Evolutionary conservation across 2,797 vertebrate species (phyloP), one percentile per base, ranked within the genome.

Genomic region (Hoplostethus atlanticus): DNA sequence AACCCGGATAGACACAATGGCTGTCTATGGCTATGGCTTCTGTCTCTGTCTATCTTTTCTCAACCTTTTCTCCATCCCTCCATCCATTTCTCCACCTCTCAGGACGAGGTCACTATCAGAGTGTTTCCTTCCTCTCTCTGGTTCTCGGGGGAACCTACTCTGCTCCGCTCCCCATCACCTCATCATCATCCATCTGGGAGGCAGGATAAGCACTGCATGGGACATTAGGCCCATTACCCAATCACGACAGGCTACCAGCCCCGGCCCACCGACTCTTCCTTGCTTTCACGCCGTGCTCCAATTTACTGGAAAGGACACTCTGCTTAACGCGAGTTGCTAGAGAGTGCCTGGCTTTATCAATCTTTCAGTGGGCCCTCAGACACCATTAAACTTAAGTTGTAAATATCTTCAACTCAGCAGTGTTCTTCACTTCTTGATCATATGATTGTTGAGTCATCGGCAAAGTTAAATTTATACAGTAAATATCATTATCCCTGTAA

Each of bases 191-290:
- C 84, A 87, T 90, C 81, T 87, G 80, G 76, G 73, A 89, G 64
- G 82, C 70, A 84, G 84, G 77, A 87, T 87, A 87, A 89, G 79
- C 81, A 51, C 76, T 86, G 73, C 80, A 89, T 70, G 81, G 77
- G 77, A 87, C 84, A 88, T 91, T 84, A 90, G 77, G 70, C 75
- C 85, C 77, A 83, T 91, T 92, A 88, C 77, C 80, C 80, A 87
- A 88, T 90, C 87, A 86, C 71, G 64, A 85, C 78, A 80, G 75
- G 78, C 72, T 71, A 82, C 70, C 71, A 79, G 69, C 57, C 47
- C 66, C 30, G 0, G 79, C 79, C 76, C 81, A 78, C 81, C 56
- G 0, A 62, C 59, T 73, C 70, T 64, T 64, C 57, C 25, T 66
- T 60, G 47, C 78, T 81, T 69, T 84, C 85, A 80, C 2, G 21